A percentile compares a stretch with the other conserved stretches of the same genome.
These are phyloP conservation scores for Premnoplex brunnescens DNA, from an alignment of 2,797 vertebrate genomes.

Conservation along the genomic window DNA sequence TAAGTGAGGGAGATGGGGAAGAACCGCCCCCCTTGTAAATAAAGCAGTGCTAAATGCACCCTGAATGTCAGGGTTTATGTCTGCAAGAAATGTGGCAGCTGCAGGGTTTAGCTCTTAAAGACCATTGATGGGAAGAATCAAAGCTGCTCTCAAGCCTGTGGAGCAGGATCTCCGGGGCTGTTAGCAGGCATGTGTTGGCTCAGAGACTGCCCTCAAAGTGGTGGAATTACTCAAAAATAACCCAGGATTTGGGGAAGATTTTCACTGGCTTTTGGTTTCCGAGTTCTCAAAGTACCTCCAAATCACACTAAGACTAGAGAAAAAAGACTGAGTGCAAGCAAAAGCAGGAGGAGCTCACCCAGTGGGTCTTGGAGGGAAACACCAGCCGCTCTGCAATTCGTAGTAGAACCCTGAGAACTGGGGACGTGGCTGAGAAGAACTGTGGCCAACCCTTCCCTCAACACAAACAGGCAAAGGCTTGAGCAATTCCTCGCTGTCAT, in stretches of 20 bases:
- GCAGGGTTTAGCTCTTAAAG: neutral
- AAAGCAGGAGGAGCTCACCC: neutral
- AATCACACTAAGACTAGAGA: neutral
- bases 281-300: neutral
- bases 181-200: neutral
- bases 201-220: neutral
- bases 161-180: neutral
- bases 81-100: conserved; percentile 12
- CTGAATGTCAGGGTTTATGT: conserved; percentile 5
- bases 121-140: conserved; percentile 25
- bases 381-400: neutral
- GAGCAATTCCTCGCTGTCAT: neutral
- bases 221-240: neutral
- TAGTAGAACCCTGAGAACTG: neutral
- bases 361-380: neutral
- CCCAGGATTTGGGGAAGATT: neutral
- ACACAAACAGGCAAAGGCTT: neutral
- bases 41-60: neutral
- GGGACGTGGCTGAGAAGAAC: neutral
- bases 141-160: neutral
- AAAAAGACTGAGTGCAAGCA: neutral
- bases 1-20: neutral
- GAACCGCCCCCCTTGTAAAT: neutral
- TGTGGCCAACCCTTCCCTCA: neutral
- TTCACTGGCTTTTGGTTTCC: neutral